Evolutionary conservation across 2,113 vertebrate genomes (phyloP).

Genomic region (Electrona antarctica): DNA sequence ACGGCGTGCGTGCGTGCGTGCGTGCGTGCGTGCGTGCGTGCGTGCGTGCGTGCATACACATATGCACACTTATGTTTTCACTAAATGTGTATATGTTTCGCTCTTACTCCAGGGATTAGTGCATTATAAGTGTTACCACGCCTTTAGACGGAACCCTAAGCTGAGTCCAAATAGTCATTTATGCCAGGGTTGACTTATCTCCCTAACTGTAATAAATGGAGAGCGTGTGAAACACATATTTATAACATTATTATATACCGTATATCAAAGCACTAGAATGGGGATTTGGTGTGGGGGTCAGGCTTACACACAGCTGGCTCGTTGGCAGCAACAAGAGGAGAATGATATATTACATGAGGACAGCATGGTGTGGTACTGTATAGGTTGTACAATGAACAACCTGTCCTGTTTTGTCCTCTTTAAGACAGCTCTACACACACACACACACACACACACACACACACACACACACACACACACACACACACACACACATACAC

Average conservation of each 20-base stretch:
- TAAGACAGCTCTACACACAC: constrained; percentile 20
- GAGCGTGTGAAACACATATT: not conserved
- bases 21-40: not conserved
- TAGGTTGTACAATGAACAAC: constrained; percentile 25
- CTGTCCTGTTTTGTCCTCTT: constrained; percentile 35
- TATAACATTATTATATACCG: not conserved
- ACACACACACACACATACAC: constrained; percentile 23
- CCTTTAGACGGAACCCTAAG: not conserved
- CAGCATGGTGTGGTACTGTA: not conserved
- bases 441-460: constrained; percentile 22
- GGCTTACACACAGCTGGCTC: not conserved
- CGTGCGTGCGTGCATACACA: not conserved
- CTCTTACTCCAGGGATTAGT: not conserved
- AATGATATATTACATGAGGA: not conserved
- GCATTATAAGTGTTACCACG: not conserved
- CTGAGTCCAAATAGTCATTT: no score
- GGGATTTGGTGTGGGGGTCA: not conserved
- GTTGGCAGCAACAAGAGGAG: constrained; percentile 10
- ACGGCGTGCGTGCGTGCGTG: not conserved
- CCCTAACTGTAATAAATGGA: not conserved
- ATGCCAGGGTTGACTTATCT: no score
- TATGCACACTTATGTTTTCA: not conserved
- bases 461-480: constrained; percentile 13
- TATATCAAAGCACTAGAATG: constrained; percentile 10
- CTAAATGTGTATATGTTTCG: not conserved